A percentile compares a stretch with the other conserved stretches of the same genome.
Evolutionary conservation across 1,140 invertebrate species (phyloP).

Genomic region (Heterodera carotae): DNA sequence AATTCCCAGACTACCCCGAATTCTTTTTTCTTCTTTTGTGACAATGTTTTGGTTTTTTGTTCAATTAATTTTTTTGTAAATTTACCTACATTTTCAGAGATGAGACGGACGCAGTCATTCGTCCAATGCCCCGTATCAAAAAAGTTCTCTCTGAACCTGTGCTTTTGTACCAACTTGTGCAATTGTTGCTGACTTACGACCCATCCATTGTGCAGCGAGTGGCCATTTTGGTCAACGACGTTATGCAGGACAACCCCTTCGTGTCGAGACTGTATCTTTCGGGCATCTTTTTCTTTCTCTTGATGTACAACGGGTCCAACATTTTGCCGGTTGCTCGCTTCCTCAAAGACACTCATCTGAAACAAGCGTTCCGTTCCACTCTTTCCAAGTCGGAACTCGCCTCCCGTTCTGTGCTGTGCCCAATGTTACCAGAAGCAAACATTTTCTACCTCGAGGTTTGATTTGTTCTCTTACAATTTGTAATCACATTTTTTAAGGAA

Average conservation of each 20-base stretch:
- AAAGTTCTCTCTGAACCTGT: constrained; percentile 82
- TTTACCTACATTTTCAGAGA: constrained; percentile 43
- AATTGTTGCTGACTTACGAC: constrained; percentile 91
- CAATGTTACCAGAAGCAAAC: constrained; percentile 96
- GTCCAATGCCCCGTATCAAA: constrained; percentile 89
- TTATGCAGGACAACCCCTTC: constrained; percentile 84
- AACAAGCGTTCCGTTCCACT: constrained; percentile 77
- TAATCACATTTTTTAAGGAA: no score
- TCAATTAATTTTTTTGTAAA: constrained; percentile 7
- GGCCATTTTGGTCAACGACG: constrained; percentile 73
- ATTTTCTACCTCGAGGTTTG: constrained; percentile 85
- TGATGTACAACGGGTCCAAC: constrained; percentile 99
- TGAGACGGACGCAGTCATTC: constrained; percentile 80
- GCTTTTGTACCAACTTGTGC: constrained; percentile 90
- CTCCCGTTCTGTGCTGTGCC: constrained; percentile 75
- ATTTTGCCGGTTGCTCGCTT: constrained; percentile 91
- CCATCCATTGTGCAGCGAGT: constrained; percentile 89
- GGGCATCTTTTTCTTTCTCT: constrained; percentile 96
- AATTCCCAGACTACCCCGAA: constrained; percentile 34
- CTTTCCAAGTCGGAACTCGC: constrained; percentile 61
- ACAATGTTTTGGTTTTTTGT: no score
- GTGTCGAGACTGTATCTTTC: constrained; percentile 90
- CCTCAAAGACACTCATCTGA: constrained; percentile 88
- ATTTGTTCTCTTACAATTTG: neutral
- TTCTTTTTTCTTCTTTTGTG: neutral